Percentiles rank a stretch among this genome's conserved stretches.
Conservation (phyloP, 2,113 vertebrate genomes). For the Petrocephalus zakoni region DNA sequence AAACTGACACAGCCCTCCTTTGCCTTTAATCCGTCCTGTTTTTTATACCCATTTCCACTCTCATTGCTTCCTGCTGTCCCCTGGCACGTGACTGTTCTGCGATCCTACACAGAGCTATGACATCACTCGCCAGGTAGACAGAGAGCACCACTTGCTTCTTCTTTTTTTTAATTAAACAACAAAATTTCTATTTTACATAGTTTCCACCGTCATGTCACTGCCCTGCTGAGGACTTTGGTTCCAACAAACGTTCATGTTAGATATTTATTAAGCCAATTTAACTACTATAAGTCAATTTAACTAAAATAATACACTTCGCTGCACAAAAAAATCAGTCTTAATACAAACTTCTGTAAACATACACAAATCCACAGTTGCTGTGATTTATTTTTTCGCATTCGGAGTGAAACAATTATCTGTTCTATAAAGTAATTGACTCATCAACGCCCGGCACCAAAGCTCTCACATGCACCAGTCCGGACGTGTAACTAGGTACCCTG, state of each 20-base stretch:
- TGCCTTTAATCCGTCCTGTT: background rate
- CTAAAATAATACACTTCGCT: background rate
- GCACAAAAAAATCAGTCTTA: background rate
- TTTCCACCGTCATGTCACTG: background rate
- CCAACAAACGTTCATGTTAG: background rate
- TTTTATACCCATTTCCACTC: background rate
- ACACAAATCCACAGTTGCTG: background rate
- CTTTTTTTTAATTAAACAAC: background rate
- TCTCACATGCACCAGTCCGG: background rate
- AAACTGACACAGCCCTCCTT: no score
- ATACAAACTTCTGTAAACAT: background rate
- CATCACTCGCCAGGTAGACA: background rate
- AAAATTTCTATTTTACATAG: background rate
- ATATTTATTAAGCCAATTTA: background rate
- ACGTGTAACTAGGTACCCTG: background rate
- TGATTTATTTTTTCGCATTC: background rate
- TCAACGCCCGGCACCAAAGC: background rate
- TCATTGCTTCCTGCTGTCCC: background rate
- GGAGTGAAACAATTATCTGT: conserved; percentile 5
- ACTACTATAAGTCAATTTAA: background rate
- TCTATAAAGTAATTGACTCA: conserved; percentile 2
- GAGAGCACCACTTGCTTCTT: background rate
- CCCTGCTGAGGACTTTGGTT: background rate
- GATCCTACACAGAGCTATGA: background rate
- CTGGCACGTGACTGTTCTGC: background rate